Conservation (phyloP, 2,113 vertebrate genomes). For the Tylochromis polylepis region DNA sequence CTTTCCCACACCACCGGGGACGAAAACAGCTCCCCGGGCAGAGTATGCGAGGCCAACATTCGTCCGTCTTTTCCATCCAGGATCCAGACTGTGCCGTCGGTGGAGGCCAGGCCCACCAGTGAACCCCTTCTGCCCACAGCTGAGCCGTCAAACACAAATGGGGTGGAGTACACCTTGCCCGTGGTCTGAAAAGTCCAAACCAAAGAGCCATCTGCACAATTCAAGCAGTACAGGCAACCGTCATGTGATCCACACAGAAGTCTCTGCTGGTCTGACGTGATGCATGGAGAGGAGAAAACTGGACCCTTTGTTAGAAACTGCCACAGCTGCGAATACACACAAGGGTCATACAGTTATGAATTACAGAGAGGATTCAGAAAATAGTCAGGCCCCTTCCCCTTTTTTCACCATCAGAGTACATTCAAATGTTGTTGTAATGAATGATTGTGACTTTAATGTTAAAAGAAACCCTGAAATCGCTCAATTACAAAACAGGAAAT, state of each 20-base stretch:
- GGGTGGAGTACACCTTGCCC: conserved; percentile 84
- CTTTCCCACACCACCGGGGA: conserved; percentile 82
- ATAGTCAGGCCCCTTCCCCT: too few species aligned
- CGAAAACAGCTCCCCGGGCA: conserved; percentile 90
- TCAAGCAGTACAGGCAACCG: conserved; percentile 81
- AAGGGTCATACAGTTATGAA: background rate
- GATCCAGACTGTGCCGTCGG: conserved; percentile 89
- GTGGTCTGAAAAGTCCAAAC: conserved; percentile 84
- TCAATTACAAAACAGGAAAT: background rate
- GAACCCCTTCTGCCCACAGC: conserved; percentile 33
- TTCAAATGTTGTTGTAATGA: accelerated
- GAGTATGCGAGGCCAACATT: conserved; percentile 53
- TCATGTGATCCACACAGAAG: conserved; percentile 92
- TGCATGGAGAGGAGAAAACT: conserved; percentile 89
- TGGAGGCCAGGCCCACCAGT: conserved; percentile 81
- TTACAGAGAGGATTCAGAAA: background rate
- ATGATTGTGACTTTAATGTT: background rate
- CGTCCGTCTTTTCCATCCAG: conserved; percentile 77
- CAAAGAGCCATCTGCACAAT: conserved; percentile 71
- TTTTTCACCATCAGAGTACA: background rate
- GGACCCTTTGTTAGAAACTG: conserved; percentile 80
- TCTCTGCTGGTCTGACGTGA: conserved; percentile 67
- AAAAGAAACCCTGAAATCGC: accelerated
- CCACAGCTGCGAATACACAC: conserved; percentile 78
- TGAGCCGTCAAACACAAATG: conserved; percentile 76